Conservation (phyloP, 2,797 vertebrate genomes). For the Tympanoctomys barrerae region DNA sequence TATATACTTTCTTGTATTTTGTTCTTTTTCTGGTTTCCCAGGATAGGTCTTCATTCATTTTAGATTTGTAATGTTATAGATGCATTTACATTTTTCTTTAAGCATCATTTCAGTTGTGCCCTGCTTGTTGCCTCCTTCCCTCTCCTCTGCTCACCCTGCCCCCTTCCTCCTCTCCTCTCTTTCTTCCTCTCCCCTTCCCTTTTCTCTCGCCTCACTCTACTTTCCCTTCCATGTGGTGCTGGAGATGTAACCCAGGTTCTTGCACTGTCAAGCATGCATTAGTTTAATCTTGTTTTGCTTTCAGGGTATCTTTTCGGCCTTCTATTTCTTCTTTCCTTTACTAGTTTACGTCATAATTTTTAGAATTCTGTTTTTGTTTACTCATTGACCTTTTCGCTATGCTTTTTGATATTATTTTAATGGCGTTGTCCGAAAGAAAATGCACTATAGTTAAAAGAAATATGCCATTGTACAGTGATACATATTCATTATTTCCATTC, state of each 20-base stretch:
- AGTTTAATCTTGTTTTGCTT: neutral
- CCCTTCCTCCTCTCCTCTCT: neutral
- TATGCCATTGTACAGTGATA: neutral
- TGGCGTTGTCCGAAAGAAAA: constrained; percentile 19
- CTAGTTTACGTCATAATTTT: constrained; percentile 48
- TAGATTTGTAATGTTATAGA: neutral
- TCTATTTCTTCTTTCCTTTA: neutral
- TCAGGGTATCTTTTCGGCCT: neutral
- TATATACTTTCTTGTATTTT: neutral
- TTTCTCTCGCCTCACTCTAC: too few species aligned
- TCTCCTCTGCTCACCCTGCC: neutral
- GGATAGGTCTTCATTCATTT: neutral
- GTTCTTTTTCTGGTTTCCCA: neutral
- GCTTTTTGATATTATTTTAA: neutral
- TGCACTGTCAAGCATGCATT: neutral
- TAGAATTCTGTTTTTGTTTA: constrained; percentile 33
- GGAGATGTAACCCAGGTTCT: neutral
- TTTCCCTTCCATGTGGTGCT: neutral
- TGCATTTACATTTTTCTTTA: neutral
- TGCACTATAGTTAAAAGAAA: neutral
- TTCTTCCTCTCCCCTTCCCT: neutral
- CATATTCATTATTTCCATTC: neutral
- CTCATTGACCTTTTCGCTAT: neutral
- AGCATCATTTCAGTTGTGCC: neutral
- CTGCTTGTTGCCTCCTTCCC: neutral